Evolutionary conservation across 2,888 invertebrate genomes (phyloP).

Genomic region (Trichacis sp.): DNA sequence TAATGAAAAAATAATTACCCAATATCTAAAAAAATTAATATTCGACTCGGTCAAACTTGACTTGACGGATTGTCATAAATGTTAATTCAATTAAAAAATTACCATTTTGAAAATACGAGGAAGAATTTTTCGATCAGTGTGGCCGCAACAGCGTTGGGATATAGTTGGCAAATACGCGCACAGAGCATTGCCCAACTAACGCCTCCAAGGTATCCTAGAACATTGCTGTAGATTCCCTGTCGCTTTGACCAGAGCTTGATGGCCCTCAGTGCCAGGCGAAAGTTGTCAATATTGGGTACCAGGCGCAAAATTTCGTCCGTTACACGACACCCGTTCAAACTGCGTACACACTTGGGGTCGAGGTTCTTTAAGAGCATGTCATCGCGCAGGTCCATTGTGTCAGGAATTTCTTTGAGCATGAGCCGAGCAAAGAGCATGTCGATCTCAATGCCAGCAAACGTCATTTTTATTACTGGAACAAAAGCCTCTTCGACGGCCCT

Average conservation of each 20-base stretch:
- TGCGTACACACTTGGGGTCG: constrained; percentile 95
- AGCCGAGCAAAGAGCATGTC: constrained; percentile 97
- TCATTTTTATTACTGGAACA: constrained; percentile 99
- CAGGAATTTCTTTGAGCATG: constrained; percentile 95
- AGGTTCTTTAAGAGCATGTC: constrained; percentile 93
- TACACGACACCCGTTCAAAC: constrained; percentile 97
- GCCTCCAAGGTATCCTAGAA: constrained; percentile 96
- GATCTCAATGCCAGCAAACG: constrained; percentile 97
- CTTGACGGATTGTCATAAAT: too few relatives aligned
- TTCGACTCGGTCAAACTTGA: too few relatives aligned
- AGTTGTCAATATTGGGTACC: constrained; percentile 95
- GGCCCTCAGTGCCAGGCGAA: constrained; percentile 90
- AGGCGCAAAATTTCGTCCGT: constrained; percentile 97
- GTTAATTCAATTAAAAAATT: too few relatives aligned
- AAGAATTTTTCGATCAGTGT: constrained; percentile 98
- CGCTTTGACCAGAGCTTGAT: constrained; percentile 99
- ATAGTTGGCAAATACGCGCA: constrained; percentile 96
- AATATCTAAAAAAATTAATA: too few relatives aligned
- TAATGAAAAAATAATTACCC: too few relatives aligned
- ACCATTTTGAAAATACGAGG: constrained; percentile 95
- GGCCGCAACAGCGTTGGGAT: constrained; percentile 95
- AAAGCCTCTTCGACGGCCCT: constrained; percentile 97
- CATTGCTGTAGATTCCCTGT: constrained; percentile 98
- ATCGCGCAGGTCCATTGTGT: constrained; percentile 86
- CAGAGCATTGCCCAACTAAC: constrained; percentile 99